These are phyloP conservation scores for Tetanocera ferruginea DNA, from an alignment of 2,888 invertebrate species.

Conservation along the genomic window DNA sequence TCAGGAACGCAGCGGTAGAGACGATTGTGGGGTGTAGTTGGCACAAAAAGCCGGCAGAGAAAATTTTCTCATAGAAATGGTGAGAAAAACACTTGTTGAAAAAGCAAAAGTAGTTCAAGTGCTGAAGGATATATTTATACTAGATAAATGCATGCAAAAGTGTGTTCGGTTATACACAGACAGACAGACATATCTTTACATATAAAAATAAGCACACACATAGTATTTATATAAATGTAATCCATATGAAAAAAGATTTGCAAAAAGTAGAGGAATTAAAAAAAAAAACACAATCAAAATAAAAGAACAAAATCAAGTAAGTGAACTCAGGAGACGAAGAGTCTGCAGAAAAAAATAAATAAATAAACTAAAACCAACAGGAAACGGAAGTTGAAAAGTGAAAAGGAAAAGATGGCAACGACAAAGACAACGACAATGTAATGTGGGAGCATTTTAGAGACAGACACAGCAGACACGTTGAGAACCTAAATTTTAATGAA, in stretches of 20 bases:
- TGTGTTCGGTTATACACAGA: not conserved
- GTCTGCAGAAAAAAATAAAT: not conserved
- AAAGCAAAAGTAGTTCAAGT: constrained; percentile 8
- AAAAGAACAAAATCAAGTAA: not conserved
- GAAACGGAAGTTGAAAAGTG: constrained; percentile 1
- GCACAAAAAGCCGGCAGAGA: constrained; percentile 12
- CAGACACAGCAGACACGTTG: not conserved
- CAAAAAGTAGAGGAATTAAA: not conserved
- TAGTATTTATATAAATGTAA: not conserved
- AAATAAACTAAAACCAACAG: not conserved
- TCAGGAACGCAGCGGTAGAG: not conserved
- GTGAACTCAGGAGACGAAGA: not conserved
- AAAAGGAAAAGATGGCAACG: not conserved
- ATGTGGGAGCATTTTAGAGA: not conserved
- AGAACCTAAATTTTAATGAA: constrained; percentile 7
- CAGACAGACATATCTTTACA: not conserved
- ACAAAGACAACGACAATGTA: not conserved
- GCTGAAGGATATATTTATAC: not conserved
- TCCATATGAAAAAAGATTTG: not conserved
- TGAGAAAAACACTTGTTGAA: constrained; percentile 16
- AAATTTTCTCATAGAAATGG: constrained; percentile 1
- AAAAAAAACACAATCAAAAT: not conserved
- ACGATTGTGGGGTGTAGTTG: not conserved
- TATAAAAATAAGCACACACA: not conserved
- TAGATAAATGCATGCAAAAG: not conserved